Evolutionary conservation across 2,797 vertebrate species (phyloP), one percentile per base, ranked within the genome.

Genomic region (Ficedula albicollis): DNA sequence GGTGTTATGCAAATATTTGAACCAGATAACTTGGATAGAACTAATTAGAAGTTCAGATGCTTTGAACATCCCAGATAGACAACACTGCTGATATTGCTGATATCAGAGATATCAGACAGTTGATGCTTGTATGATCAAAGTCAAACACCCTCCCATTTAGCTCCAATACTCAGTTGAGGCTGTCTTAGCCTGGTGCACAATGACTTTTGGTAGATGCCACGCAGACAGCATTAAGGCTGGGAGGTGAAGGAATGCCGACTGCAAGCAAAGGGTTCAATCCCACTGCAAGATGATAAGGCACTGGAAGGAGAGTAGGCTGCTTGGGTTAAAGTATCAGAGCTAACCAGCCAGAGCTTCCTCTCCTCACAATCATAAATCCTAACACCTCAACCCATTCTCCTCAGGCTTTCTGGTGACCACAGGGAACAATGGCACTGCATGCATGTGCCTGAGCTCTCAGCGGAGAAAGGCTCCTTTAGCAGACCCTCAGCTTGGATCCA

Each of bases 11-110:
- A 95, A 87, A 72, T 54, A 87, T 32, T 66, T 66, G 59, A 21
- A 62, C 46, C 48, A 79, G 76, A 68, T 44, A n/a, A 93, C 30
- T 85, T 20, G 46, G 54, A 60, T 51, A 87, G 54, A 91, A 72
- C 46, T 89, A 75, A 95, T 92, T 93, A 94, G 32, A 90, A 77
- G 54, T 83, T 55, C 46, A 72, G 49, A 51, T 68, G 41, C 88
- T 94, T 84, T 90, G 90, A 96, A 92, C 70, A 34, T 18, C 22
- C 0, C 8, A 94, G 80, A 95, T 21, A 95, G 62, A 79, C 59
- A 84, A 56, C 56, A 39, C 16, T 93, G 92, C 86, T 97, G 90
- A 92, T 89, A 87, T 39, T 84, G 81, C 79, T 91, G 89, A 95
- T 95, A 94, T 51, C 54, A 43, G 34, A 93, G 94, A 87, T 96